Evolutionary conservation across 1,140 invertebrate genomes (phyloP).

Genomic region (Caenorhabditis inopinata): DNA sequence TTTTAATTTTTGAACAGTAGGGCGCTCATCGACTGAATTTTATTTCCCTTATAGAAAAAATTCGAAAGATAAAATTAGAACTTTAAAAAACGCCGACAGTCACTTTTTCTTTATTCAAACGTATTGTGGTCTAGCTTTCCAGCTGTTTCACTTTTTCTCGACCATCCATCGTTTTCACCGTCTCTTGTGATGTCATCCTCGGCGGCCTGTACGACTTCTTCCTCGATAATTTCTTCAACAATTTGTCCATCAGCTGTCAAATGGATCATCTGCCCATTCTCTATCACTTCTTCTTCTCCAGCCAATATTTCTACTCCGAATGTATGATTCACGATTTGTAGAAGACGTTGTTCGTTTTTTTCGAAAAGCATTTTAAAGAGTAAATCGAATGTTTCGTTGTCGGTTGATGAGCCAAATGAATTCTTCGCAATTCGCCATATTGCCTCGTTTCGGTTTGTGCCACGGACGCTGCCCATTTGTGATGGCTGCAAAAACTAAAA

Average conservation of each 20-base stretch:
- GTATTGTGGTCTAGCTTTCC: too few species aligned
- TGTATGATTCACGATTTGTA: slow-evolving; percentile 32
- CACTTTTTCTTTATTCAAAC: too few species aligned
- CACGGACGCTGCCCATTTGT: neutral
- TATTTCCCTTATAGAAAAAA: too few species aligned
- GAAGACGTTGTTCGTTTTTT: slow-evolving; percentile 35
- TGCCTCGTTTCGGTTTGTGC: neutral
- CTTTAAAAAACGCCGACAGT: too few species aligned
- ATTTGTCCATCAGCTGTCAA: neutral
- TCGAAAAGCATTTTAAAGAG: slow-evolving; percentile 25
- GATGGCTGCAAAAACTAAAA: neutral
- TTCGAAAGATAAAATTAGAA: too few species aligned
- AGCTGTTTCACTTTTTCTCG: neutral
- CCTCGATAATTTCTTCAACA: slow-evolving; percentile 4
- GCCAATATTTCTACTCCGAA: slow-evolving; percentile 39
- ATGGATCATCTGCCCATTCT: neutral
- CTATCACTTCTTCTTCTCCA: slow-evolving; percentile 6
- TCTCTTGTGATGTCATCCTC: neutral
- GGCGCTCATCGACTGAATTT: too few species aligned
- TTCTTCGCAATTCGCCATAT: slow-evolving; percentile 3
- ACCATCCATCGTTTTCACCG: neutral
- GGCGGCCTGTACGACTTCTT: neutral
- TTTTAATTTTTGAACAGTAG: too few species aligned
- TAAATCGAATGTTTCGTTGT: slow-evolving; percentile 30
- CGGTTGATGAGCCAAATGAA: slow-evolving; percentile 3